These are phyloP conservation scores for Trachelus tabidus DNA, from an alignment of 2,888 invertebrate genomes.

Conservation along the genomic window DNA sequence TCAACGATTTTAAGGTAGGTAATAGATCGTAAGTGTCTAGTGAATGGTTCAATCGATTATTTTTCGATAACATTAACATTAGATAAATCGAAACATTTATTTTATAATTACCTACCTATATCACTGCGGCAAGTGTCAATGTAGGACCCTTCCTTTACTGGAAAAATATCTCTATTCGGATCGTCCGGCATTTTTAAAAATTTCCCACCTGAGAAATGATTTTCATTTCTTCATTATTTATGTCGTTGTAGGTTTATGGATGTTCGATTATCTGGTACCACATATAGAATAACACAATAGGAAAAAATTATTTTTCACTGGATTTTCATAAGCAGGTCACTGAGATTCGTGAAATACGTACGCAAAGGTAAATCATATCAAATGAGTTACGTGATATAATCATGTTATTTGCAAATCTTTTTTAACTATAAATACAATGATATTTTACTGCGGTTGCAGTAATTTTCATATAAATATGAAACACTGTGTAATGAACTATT, in stretches of 20 bases:
- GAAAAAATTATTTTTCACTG: not conserved
- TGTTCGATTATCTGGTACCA: not conserved
- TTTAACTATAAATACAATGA: not conserved
- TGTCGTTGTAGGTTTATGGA: not conserved
- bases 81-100: conserved; percentile 5
- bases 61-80: conserved; percentile 13
- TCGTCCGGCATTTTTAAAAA: conserved; percentile 49
- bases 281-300: not conserved
- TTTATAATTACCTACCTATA: conserved; percentile 41
- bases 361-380: not conserved
- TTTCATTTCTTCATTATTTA: not conserved
- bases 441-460: not conserved
- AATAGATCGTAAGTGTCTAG: not conserved
- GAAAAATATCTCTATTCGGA: conserved; percentile 48
- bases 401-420: not conserved
- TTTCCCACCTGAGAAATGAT: not conserved
- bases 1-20: conserved; percentile 6
- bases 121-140: conserved; percentile 45
- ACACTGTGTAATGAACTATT: not conserved
- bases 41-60: conserved; percentile 1
- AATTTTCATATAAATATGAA: not conserved
- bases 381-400: not conserved
- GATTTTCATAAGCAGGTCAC: not conserved
- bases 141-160: conserved; percentile 46
- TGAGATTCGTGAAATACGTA: not conserved